Conservation (phyloP, 2,888 invertebrate genomes). For the Tiliacea aurago region DNA sequence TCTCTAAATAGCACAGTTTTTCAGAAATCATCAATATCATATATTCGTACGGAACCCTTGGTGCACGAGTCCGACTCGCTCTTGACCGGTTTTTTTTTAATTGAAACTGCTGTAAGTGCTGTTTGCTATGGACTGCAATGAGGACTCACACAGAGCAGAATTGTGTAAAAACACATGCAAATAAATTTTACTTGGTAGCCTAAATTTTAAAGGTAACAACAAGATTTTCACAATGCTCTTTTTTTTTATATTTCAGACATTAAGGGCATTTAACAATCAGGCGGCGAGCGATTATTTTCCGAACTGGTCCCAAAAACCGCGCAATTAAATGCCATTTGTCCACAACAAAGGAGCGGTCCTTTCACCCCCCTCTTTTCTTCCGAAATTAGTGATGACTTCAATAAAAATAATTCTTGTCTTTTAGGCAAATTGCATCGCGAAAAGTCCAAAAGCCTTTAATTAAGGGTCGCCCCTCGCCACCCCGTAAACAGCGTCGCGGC, state of each 20-base stretch:
- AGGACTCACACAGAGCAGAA: neutral
- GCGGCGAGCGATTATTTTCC: slow-evolving; percentile 77
- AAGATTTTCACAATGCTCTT: slow-evolving; percentile 10
- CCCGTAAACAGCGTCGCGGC: slow-evolving; percentile 87
- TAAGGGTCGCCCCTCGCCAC: slow-evolving; percentile 86
- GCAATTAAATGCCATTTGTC: slow-evolving; percentile 89
- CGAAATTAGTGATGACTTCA: slow-evolving; percentile 91
- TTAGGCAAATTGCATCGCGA: slow-evolving; percentile 90
- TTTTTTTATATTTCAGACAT: slow-evolving; percentile 32
- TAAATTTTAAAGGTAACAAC: neutral
- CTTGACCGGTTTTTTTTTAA: neutral
- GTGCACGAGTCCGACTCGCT: no score
- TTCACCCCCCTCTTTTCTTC: slow-evolving; percentile 78
- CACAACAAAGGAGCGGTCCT: slow-evolving; percentile 84
- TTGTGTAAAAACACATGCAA: neutral
- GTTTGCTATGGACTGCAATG: neutral
- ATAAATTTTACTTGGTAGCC: neutral
- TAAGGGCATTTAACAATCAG: slow-evolving; percentile 67
- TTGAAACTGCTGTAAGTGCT: neutral
- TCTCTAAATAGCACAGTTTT: no score
- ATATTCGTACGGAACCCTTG: no score
- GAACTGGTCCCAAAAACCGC: slow-evolving; percentile 82
- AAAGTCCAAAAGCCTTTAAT: slow-evolving; percentile 91
- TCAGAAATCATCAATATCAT: no score
- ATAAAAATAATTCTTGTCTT: slow-evolving; percentile 91